These are phyloP conservation scores for Gephyroberyx darwinii DNA, from an alignment of 2,797 vertebrate genomes.

Conservation along the genomic window DNA sequence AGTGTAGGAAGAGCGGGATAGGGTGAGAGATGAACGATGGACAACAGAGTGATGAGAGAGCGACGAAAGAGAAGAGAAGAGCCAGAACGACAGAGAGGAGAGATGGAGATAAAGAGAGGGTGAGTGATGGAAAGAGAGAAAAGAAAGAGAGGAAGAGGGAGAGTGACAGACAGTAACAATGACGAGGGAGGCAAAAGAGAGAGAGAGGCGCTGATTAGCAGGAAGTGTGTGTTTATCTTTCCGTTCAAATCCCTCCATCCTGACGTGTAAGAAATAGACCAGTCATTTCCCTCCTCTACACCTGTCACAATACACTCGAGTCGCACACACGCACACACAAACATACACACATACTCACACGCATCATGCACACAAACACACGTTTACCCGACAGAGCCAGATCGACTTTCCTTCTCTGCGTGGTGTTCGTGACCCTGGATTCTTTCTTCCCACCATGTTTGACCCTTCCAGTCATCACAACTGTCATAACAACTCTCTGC, in stretches of 20 bases:
- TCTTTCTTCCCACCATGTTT: constrained; percentile 10
- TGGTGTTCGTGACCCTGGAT: not conserved
- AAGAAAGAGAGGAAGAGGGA: constrained; percentile 22
- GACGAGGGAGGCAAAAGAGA: constrained; percentile 17
- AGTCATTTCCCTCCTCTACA: constrained; percentile 1
- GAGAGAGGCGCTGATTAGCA: constrained; percentile 30
- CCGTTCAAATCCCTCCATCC: constrained; percentile 10
- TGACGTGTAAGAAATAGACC: constrained; percentile 7
- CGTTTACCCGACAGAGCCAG: no score
- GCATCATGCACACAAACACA: no score
- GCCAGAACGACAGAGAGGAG: constrained; percentile 12
- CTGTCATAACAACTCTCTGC: constrained; percentile 32
- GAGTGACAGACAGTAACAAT: constrained; percentile 7
- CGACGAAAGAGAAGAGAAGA: constrained; percentile 33
- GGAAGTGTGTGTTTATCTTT: constrained; percentile 29
- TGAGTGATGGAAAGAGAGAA: constrained; percentile 40
- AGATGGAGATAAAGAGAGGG: constrained; percentile 7
- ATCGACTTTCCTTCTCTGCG: not conserved
- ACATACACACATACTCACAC: no score
- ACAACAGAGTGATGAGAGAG: constrained; percentile 13
- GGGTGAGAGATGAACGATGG: constrained; percentile 15
- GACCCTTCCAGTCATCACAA: constrained; percentile 17
- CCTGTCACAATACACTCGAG: constrained; percentile 6
- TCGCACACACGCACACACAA: no score
- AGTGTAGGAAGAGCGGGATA: not conserved